phyloP scores from a whole-genome alignment of 2,888 invertebrate species.

The Odontocerum albicorne region DNA sequence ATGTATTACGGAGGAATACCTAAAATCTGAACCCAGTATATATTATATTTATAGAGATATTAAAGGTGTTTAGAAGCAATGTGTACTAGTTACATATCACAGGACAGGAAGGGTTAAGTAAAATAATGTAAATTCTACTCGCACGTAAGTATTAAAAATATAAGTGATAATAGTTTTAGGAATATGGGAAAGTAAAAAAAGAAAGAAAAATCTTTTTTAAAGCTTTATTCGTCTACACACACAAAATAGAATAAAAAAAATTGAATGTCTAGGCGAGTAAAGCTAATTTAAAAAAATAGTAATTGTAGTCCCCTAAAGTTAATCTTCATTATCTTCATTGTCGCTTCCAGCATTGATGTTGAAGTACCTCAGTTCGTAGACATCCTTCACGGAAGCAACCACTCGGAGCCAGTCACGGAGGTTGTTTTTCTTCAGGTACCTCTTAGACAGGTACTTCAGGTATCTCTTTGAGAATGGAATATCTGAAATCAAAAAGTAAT shows the following conservation, averaged over 20 bases:
- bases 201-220: conserved; percentile 33
- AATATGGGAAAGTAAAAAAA: conserved; percentile 26
- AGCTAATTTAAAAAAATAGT: conserved; percentile 7
- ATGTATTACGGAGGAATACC: too few relatives aligned
- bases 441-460: conserved; percentile 98
- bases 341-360: conserved; percentile 79
- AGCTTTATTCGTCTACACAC: conserved; percentile 29
- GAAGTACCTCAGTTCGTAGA: conserved; percentile 99
- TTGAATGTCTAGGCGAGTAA: conserved; percentile 18
- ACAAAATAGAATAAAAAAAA: conserved; percentile 10
- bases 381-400: conserved; percentile 94
- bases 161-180: too few relatives aligned
- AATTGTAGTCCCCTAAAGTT: conserved; percentile 41
- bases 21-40: too few relatives aligned
- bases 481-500: conserved; percentile 46
- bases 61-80: too few relatives aligned
- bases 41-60: too few relatives aligned
- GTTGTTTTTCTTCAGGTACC: conserved; percentile 99
- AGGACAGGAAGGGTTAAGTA: too few relatives aligned
- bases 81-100: too few relatives aligned
- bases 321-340: conserved; percentile 88
- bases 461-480: conserved; percentile 85
- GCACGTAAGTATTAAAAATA: too few relatives aligned
- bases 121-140: too few relatives aligned
- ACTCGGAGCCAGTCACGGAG: conserved; percentile 99